These are phyloP conservation scores for Palloptera scutellata DNA, from an alignment of 2,888 invertebrate species.

Conservation along the genomic window DNA sequence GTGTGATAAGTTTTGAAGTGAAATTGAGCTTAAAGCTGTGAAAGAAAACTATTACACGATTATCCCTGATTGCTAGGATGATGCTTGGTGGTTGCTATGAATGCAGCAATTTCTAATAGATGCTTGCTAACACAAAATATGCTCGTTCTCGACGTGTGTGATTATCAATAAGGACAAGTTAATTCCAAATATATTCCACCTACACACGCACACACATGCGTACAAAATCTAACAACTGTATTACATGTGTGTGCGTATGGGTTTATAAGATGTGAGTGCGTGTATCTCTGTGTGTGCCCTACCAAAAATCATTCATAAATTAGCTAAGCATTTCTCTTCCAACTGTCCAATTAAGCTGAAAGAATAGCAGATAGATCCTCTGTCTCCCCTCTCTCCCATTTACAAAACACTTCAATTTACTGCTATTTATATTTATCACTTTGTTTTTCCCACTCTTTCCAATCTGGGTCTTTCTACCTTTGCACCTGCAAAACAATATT, in stretches of 20 bases:
- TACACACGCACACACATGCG: neutral
- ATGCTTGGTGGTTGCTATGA: no score
- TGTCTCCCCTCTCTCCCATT: conserved; percentile 38
- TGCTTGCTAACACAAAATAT: neutral
- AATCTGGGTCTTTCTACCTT: neutral
- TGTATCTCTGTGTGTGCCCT: neutral
- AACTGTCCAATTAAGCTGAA: conserved; percentile 24
- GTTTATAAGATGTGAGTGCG: neutral
- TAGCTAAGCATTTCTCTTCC: conserved; percentile 2
- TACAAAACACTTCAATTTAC: conserved; percentile 52
- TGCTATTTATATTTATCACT: conserved; percentile 53
- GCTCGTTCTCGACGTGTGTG: no score
- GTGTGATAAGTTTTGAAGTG: no score
- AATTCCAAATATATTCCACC: neutral
- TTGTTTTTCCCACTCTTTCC: conserved; percentile 21
- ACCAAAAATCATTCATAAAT: neutral
- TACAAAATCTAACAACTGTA: neutral
- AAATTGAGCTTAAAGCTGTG: no score
- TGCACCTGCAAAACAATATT: conserved; percentile 48
- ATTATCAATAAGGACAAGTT: conserved; percentile 3
- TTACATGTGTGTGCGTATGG: neutral
- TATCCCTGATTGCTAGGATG: no score
- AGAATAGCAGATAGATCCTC: neutral
- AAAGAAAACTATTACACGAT: no score
- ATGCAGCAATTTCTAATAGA: no score